phyloP scores from a whole-genome alignment of 1,140 invertebrate genomes.

The Thrips palmi region DNA sequence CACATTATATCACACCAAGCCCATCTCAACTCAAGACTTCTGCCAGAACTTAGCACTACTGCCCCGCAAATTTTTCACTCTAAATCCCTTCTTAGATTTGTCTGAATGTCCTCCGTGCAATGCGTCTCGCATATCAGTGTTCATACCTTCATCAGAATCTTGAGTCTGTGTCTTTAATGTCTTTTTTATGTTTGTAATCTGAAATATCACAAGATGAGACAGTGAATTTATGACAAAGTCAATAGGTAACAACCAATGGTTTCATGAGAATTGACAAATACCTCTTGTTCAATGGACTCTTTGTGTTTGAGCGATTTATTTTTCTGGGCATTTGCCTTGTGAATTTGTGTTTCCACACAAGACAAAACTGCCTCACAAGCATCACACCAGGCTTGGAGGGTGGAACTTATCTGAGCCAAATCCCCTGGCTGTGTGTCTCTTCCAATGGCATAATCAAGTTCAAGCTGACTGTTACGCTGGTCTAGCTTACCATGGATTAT shows the following conservation, averaged over 20 bases:
- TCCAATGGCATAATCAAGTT: conserved; percentile 86
- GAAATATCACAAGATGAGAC: conserved; percentile 15
- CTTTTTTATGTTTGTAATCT: conserved; percentile 66
- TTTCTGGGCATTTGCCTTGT: conserved; percentile 69
- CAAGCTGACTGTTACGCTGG: conserved; percentile 80
- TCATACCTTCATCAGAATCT: conserved; percentile 39
- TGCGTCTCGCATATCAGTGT: conserved; percentile 30
- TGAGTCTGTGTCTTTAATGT: conserved; percentile 55
- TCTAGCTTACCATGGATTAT: conserved; percentile 93
- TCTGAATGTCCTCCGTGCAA: conserved; percentile 22
- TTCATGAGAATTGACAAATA: conserved; percentile 24
- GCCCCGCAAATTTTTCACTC: conserved; percentile 28
- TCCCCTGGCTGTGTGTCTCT: conserved; percentile 74
- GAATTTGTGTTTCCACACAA: conserved; percentile 79
- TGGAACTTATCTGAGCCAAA: conserved; percentile 52
- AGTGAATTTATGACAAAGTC: background rate
- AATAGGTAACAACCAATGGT: too few species aligned
- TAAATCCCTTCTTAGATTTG: conserved; percentile 27
- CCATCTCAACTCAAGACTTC: conserved; percentile 12
- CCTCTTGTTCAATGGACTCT: conserved; percentile 70
- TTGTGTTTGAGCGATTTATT: conserved; percentile 60
- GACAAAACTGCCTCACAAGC: conserved; percentile 75
- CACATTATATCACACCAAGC: conserved; percentile 9
- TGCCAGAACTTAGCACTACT: conserved; percentile 36
- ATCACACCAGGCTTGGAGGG: conserved; percentile 76